phyloP scores from a whole-genome alignment of 1,140 invertebrate species.

The Dreissena rostriformis region DNA sequence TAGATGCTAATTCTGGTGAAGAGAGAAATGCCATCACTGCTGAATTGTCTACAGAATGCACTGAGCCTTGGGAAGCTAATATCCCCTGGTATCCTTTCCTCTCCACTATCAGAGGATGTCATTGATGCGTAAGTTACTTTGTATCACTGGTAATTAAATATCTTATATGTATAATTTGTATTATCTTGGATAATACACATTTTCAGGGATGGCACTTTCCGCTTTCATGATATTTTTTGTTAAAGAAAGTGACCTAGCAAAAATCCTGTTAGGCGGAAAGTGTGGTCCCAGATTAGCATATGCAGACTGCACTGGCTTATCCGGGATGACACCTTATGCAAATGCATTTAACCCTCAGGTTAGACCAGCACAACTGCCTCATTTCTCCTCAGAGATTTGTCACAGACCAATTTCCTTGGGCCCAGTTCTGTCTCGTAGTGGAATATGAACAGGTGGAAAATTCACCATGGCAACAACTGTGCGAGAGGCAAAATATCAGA shows the following conservation, averaged over 20 bases:
- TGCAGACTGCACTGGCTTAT: no score
- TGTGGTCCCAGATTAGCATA: no score
- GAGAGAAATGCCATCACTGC: conserved; percentile 33
- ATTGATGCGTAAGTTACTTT: conserved; percentile 34
- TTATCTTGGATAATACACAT: no score
- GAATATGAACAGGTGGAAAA: conserved; percentile 42
- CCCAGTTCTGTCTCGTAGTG: conserved; percentile 46
- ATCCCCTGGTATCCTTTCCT: conserved; percentile 17
- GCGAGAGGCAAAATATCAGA: conserved; percentile 36
- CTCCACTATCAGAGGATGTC: conserved; percentile 15
- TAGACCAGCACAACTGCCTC: conserved; percentile 46
- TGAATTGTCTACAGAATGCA: conserved; percentile 28
- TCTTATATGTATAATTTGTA: no score
- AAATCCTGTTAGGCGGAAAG: no score
- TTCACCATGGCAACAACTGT: conserved; percentile 35
- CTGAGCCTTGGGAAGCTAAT: conserved; percentile 32
- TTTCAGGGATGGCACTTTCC: no score
- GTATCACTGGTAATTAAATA: no score
- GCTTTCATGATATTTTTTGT: no score
- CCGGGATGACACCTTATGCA: no score
- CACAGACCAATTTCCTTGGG: conserved; percentile 42
- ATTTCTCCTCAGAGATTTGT: conserved; percentile 8
- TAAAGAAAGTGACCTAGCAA: no score
- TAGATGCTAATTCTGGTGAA: conserved; percentile 44
- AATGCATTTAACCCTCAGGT: neutral